Conservation (phyloP, 2,797 vertebrate genomes). For the Serranus cabrilla region DNA sequence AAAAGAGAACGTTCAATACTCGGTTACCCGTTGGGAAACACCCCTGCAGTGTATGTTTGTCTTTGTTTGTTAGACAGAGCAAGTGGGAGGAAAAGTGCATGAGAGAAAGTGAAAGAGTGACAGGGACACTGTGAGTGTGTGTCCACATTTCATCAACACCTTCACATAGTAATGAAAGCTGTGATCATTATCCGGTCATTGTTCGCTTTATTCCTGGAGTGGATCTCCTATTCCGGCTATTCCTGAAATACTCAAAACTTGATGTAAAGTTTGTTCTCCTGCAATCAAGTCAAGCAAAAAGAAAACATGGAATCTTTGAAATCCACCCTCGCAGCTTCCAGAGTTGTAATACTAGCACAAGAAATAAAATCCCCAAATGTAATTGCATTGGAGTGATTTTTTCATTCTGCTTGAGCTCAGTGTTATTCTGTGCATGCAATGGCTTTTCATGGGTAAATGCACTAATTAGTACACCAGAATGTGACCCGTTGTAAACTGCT, state of each 20-base stretch:
- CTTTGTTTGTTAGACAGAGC: slow-evolving; percentile 43
- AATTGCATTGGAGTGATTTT: slow-evolving; percentile 1
- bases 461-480: slow-evolving; percentile 50
- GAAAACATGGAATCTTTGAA: slow-evolving; percentile 3
- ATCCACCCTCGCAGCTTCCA: background rate
- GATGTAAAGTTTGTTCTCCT: background rate
- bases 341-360: background rate
- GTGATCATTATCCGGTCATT: slow-evolving; percentile 30
- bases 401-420: background rate
- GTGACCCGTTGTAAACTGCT: slow-evolving; percentile 9
- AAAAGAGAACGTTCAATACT: slow-evolving; percentile 44
- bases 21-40: slow-evolving; percentile 44
- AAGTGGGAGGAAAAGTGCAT: slow-evolving; percentile 29
- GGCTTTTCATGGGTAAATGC: slow-evolving; percentile 40
- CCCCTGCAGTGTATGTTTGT: slow-evolving; percentile 46
- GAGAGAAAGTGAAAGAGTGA: slow-evolving; percentile 27
- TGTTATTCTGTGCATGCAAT: background rate
- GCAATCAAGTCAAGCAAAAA: slow-evolving; percentile 2
- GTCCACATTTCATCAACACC: slow-evolving; percentile 38
- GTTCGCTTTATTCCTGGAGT: slow-evolving; percentile 7
- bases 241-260: background rate
- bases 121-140: slow-evolving; percentile 6
- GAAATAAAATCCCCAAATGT: background rate
- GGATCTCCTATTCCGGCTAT: background rate
- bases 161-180: slow-evolving; percentile 25